Base-by-base conservation (phyloP, 2,113 vertebrate genomes). In the Glaucomys volans region DNA sequence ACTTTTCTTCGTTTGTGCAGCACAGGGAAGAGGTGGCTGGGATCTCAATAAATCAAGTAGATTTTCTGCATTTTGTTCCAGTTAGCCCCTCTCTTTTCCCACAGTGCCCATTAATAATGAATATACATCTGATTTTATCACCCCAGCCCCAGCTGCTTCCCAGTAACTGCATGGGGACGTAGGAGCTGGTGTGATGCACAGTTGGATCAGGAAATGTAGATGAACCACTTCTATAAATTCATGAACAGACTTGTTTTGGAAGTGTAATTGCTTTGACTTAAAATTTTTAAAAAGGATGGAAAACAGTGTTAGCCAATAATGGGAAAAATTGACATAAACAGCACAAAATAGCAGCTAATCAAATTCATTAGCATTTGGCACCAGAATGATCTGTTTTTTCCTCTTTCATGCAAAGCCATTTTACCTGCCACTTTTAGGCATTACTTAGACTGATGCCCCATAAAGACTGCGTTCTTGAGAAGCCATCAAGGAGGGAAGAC, bases 391-490 rank as follows among this genome's bases (percentile, higher is more conserved):
- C 16, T 87, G 69, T 81, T 95, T 80, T 91, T 90, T 82, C 35
- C 37, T 96, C 62, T 95, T 90, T 92, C 69, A 66, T 91, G 87
- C 42, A 93, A 96, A 94, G 47, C 30, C 50, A n/a, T 40, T 77
- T 85, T 81, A 72, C 20, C 22, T 91, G 77, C 59, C 52, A 71
- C 72, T 35, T 3, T 30, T 47, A 52, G 28, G n/a, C 72, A 22
- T 84, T 87, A 32, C 81, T 83, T 87, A 83, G 59, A 37, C 32
- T 83, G 54, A 64, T 88, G 20, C 7, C 20, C 26, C 18, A 1
- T 28, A 71, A 80, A 92, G 62, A 54, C n/a, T 59, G 42, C 4
- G 42, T 94, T 94, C 84, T 84, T 74, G 20, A 84, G 84, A 97
- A 37, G 35, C 40, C 7, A 24, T 40, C 37, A 17, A 14, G 24